Base-by-base conservation (phyloP, 1,140 invertebrate genomes). In the Bemisia tabaci region DNA sequence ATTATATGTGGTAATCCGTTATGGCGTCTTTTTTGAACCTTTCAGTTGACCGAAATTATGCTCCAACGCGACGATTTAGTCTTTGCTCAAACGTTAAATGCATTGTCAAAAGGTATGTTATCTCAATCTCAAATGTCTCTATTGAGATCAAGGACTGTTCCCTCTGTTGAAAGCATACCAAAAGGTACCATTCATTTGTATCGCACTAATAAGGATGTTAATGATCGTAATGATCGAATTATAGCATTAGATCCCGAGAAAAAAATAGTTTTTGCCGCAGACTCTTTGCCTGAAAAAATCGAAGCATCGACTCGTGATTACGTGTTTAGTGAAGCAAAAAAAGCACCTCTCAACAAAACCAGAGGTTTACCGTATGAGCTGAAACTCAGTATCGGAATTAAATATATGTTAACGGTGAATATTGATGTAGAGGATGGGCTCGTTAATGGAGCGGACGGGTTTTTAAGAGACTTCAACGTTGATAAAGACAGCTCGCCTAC, bases 391-490 rank as follows among this genome's bases (percentile, higher is more conserved):
- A 23, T 33, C 39, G 21, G 59, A 2, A 60, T 60, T 2, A 66
- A 66, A 61, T 78, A 79, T 63, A 74, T 77, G 65, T 72, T 78
- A 22, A 74, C 73, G n/a, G 73, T 71, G 2, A 77, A 77, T 67
- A 76, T 77, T 12, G 72, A 75, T 66, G 73, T 75, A 0, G 25
- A 67, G 22, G 74, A 77, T 70, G 75, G 76, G 2, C 69, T 78
- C 65, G 72, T 68, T 0, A 77, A 78, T 70, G 75, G 75, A 26
- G 70, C 75, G 5, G 70, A 75, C 63, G 77, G 73, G 5, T 9
- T 48, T 48, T 48, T 48, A 48, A 17, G 17, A 48, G 33, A 5
- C 5, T 5, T 48, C 5, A 17, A 48, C 5, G 5, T 48, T 9
- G 17, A 48, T 17, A 17, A 48, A 17, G 33, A 48, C 5, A 48